These are phyloP conservation scores for Mormyrops boulengeri DNA, from an alignment of 2,797 vertebrate genomes.

Conservation along the genomic window DNA sequence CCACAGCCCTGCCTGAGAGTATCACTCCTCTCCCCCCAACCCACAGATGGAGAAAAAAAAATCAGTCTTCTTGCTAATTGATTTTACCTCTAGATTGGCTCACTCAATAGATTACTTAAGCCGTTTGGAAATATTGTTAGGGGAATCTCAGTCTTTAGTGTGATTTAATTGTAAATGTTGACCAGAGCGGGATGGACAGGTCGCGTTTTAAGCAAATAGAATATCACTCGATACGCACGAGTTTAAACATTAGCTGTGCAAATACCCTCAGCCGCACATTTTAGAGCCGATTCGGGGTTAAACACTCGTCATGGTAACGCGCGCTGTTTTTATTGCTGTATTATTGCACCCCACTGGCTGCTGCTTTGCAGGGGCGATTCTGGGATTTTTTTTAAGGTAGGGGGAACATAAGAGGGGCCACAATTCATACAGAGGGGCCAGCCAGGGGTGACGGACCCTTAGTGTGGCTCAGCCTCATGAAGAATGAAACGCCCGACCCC, in stretches of 20 bases:
- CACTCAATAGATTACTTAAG: background rate
- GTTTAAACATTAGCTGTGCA: background rate
- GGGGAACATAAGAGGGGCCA: background rate
- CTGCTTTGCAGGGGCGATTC: background rate
- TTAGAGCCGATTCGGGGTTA: background rate
- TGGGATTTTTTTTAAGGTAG: background rate
- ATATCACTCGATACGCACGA: background rate
- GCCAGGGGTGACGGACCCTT: background rate
- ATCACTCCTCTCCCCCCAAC: background rate
- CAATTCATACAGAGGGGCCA: background rate
- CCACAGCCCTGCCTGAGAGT: background rate
- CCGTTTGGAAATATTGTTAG: background rate
- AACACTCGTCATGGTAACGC: background rate
- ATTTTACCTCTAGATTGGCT: background rate
- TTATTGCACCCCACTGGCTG: background rate
- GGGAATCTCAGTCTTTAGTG: background rate
- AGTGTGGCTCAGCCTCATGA: background rate
- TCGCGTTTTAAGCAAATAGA: background rate
- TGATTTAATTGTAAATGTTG: constrained; percentile 16
- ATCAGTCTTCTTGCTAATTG: background rate
- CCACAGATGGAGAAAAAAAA: background rate
- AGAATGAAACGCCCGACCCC: background rate
- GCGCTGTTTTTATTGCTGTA: background rate
- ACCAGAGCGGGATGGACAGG: background rate
- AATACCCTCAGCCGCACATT: background rate